Base-by-base conservation (phyloP, 2,113 vertebrate genomes). In the Galeopterus variegatus region DNA sequence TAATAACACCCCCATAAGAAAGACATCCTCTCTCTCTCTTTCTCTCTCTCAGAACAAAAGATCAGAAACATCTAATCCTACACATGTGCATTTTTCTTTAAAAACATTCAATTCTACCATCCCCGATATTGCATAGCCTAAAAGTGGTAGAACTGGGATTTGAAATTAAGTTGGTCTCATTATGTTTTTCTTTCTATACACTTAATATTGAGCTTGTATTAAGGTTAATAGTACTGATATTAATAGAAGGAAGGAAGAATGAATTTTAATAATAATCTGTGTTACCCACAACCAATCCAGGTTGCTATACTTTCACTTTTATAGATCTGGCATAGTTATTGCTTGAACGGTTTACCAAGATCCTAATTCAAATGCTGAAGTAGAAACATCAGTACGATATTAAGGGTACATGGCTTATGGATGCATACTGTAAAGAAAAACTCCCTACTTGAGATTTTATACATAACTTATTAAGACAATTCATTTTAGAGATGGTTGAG, bases 221-320 rank as follows among this genome's bases (percentile, higher is more conserved):
- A 88, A 83, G 50, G 26, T 56, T 12, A 54, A 50, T 33, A 79
- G 56, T 60, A 36, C 28, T 17, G 31, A 70, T 45, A 79, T 12
- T 36, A 64, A 26, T 64, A 48, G 17, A 80, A 83, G 17, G 31
- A 92, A 89, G 60, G 9, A 93, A 93, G 54, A 94, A 67, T 84
- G 41, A 50, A 64, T 36, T 65, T 58, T 81, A 64, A 36, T 65
- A 83, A 62, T 65, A 94, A 83, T 45, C 18, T 72, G 0, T 60
- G 11, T 41, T 52, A 95, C 11, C 14, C 5, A 60, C 11, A 19
- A 54, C 33, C 41, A 73, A 77, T 41, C 17, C 18, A 83, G 50
- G 26, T 45, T 18, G 7, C 82, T 26, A 52, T 93, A 81, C 54
- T 86, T 94, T 94, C 8, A 94, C 48, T 83, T 90, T 90, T 69